phyloP scores from a whole-genome alignment of 2,888 invertebrate genomes.

The Dasypogon diadema region DNA sequence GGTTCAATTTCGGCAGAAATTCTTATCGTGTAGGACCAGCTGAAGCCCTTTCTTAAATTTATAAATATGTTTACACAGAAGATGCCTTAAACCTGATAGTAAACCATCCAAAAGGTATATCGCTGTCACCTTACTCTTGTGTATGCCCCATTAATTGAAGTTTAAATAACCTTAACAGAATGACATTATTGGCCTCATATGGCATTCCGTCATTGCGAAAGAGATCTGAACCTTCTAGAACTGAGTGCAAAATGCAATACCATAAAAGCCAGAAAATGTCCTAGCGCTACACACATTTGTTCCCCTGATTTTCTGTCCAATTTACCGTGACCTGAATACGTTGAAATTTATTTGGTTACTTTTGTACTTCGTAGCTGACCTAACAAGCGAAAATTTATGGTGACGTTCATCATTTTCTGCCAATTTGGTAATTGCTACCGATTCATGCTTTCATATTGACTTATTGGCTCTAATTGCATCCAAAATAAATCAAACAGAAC shows the following conservation, averaged over 20 bases:
- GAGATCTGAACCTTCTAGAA: too few species aligned
- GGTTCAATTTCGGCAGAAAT: too few species aligned
- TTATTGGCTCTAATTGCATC: constrained; percentile 40
- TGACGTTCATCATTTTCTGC: constrained; percentile 29
- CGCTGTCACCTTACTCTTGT: too few species aligned
- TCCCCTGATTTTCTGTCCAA: constrained; percentile 5
- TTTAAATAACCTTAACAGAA: too few species aligned
- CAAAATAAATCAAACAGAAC: constrained; percentile 39
- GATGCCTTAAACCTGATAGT: too few species aligned
- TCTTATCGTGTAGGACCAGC: too few species aligned
- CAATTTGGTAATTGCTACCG: constrained; percentile 39
- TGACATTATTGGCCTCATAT: too few species aligned
- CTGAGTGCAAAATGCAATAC: background rate
- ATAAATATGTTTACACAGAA: too few species aligned
- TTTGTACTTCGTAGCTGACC: background rate
- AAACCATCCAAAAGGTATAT: too few species aligned
- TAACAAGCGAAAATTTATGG: background rate
- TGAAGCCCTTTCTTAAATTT: too few species aligned
- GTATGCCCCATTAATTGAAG: too few species aligned
- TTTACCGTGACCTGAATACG: background rate
- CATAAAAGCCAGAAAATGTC: background rate
- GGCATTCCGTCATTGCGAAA: too few species aligned
- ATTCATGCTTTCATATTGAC: constrained; percentile 17
- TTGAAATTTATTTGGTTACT: background rate
- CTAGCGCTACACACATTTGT: background rate